Base-by-base conservation (phyloP, 2,888 invertebrate genomes). In the Polydrusus cervinus region DNA sequence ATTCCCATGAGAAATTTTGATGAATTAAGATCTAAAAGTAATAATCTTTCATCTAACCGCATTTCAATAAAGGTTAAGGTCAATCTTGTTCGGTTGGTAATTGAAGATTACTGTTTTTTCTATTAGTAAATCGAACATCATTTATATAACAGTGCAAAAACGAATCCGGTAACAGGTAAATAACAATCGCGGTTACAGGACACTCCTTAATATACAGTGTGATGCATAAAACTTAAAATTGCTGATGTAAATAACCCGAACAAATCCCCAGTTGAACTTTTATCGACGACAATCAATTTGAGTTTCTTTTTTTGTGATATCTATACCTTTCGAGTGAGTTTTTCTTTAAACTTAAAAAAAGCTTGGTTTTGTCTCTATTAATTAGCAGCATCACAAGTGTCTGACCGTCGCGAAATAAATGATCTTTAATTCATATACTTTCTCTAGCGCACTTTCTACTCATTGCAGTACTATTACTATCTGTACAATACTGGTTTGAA, bases 391-490 rank as follows among this genome's bases (percentile, higher is more conserved):
- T 57, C 30, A 3, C 57, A 57, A 30, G 8, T 30, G 14, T 13
- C n/a, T 45, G 2, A 40, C 13, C 43, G 55, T 55, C 18, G 11
- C 2, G 14, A 55, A 25, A 55, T 55, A 64, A 64, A 25, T 20
- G 64, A 64, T 45, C 47, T 45, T 64, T 64, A 64, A 43, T 61
- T 14, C 40, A 11, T 30, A 10, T 47, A 64, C 64, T 64, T 64
- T 64, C 64, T 64, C 64, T 64, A 16, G 43, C 61, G 61, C 30
- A 43, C 61, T 61, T 61, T 61, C 61, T 61, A 61, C 43, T 61
- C 13, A 43, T 20, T 64, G 18, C 43, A 3, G n/a, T 53, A 20
- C 6, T 9, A 53, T 53, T 20, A 53, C 9, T 6, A 53, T 53
- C 20, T 18, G 25, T 55, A 30, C 55, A 55, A 30, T 55, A 55